Base-by-base conservation (phyloP, 2,888 invertebrate genomes). In the Eurois occulta region DNA sequence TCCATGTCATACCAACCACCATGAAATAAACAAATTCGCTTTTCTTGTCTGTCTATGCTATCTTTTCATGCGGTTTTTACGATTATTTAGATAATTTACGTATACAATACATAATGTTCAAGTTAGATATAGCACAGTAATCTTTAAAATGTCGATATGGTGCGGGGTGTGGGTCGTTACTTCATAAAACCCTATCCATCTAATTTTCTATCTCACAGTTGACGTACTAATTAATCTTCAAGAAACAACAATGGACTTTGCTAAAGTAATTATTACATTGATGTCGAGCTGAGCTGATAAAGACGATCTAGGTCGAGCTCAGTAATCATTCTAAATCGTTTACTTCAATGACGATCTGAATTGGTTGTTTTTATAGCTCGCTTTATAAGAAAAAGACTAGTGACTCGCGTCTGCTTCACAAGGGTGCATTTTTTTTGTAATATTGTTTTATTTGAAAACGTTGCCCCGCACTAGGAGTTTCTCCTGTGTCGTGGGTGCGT, bases 291-390 rank as follows among this genome's bases (percentile, higher is more conserved):
- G 4, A 46, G 43, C 43, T 38, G 55, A 43, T 69, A 55, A 38
- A 66, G 32, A 18, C 48, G 1, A 81, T 46, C 81, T 68, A 24
- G 75, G 60, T 62, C 75, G 82, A 66, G 5, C 35, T 75, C 67
- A 18, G 32, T 81, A 68, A 74, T 55, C 13, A 75, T 62, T 74
- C 16, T 46, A 58, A 46, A 74, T 62, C 46, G 66, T 16, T 32
- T 18, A 16, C 52, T 81, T 55, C 67, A 67, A 52, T 52, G 21
- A 38, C 18, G 18, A 52, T 48, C 18, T 43, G 7, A 62, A 81
- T 75, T n/a, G 21, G n/a, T 55, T 67, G 52, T 52, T 81, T 43
- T 52, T 38, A 81, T 32, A 46, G 8, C 16, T 62, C 6, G 35
- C 24, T 81, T 13, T 38, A 24, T 46, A 48, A 41, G 11, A 79